phyloP scores from a whole-genome alignment of 2,888 invertebrate species.

The Tenthredo notha region DNA sequence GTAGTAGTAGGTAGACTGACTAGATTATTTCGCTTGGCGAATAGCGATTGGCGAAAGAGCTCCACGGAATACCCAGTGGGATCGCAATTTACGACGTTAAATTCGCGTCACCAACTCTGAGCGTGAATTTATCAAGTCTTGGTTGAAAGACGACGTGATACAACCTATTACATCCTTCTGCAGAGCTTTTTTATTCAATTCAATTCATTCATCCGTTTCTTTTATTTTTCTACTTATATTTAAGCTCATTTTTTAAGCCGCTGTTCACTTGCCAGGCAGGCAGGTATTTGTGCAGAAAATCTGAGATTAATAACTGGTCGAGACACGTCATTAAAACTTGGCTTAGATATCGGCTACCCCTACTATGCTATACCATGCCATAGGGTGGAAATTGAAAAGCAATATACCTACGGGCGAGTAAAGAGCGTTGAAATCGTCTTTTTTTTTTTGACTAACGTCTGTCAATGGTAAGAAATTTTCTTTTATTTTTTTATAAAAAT shows the following conservation, averaged over 20 bases:
- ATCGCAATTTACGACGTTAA: conserved; percentile 51
- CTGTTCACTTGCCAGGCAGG: not conserved
- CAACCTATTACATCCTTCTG: conserved; percentile 16
- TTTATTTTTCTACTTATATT: not conserved
- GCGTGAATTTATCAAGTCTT: conserved; percentile 44
- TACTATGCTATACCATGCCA: not conserved
- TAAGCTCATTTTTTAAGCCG: too few species aligned
- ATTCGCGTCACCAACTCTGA: conserved; percentile 49
- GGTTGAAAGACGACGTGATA: conserved; percentile 26
- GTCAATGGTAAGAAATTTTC: conserved; percentile 26
- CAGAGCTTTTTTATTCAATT: not conserved
- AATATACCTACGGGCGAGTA: not conserved
- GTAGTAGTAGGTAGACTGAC: conserved; percentile 13
- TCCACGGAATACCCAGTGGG: conserved; percentile 22
- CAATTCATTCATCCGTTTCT: not conserved
- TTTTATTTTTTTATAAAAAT: conserved; percentile 5
- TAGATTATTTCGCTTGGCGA: conserved; percentile 56
- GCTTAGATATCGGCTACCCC: conserved; percentile 10
- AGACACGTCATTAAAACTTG: conserved; percentile 54
- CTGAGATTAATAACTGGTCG: conserved; percentile 47
- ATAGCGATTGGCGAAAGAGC: conserved; percentile 46
- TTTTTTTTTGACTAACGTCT: not conserved
- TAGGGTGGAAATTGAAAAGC: not conserved
- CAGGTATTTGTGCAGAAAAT: not conserved
- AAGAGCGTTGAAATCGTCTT: not conserved